Base-by-base conservation (phyloP, 2,888 invertebrate species). In the Lamellibrachia columna region DNA sequence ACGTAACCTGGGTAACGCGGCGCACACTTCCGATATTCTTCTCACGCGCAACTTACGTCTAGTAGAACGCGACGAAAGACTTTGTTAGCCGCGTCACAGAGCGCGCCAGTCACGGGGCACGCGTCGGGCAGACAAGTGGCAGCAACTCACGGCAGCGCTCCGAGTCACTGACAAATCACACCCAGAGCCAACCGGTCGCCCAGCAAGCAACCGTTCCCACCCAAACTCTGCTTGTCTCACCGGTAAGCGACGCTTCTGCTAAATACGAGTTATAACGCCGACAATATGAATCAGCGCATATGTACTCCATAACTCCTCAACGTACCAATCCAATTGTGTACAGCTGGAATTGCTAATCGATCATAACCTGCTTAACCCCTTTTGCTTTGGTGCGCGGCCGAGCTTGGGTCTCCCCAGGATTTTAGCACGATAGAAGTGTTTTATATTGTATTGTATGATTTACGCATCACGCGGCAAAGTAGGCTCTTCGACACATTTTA, bases 61-160 rank as follows among this genome's bases (percentile, higher is more conserved):
- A 15, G 75, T 22, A 75, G 75, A 75, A 75, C 75, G 75, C 75
- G 15, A 22, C 75, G 75, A 15, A 75, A 75, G 75, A 75, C 22
- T 75, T 75, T 75, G 75, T 75, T 75, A 15, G 75, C 15, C 75
- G 75, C 75, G 75, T 75, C 75, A 75, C 75, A 75, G 75, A 75
- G 75, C 75, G 75, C 22, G 15, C 75, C 75, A 15, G 75, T 75
- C 75, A 75, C 75, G 75, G 75, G n/a, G n/a, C 22, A 75, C 3
- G 75, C 75, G 15, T n/a, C 22, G n/a, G 75, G 75, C 75, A 15
- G 75, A 6, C 75, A 6, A 75, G 15, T 75, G 22, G 4, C 75
- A 75, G 75, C 3, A 40, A 40, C 40, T 40, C 40, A 40, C 40
- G 4, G 55, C 55, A 55, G 0, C 75, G 75, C 22, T 75, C 15